phyloP scores from a whole-genome alignment of 1,140 invertebrate species.

The Trissolcus basalis region DNA sequence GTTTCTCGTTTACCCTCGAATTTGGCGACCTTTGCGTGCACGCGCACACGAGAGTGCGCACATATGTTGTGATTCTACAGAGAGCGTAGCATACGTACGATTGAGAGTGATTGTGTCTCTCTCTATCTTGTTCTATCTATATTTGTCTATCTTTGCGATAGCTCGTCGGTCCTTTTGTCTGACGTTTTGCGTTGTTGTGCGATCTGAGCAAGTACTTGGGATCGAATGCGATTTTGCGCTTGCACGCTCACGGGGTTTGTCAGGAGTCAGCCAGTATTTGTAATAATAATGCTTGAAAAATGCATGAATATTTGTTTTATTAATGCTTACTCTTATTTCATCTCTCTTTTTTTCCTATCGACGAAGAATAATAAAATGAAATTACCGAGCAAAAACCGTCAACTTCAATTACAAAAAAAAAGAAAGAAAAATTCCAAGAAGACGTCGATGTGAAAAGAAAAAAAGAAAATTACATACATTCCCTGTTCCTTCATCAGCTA shows the following conservation, averaged over 20 bases:
- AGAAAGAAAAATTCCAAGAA: slow-evolving; percentile 4
- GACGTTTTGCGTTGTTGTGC: slow-evolving; percentile 57
- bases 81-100: slow-evolving; percentile 54
- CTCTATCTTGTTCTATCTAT: slow-evolving; percentile 51
- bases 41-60: slow-evolving; percentile 34
- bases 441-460: slow-evolving; percentile 47
- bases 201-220: slow-evolving; percentile 61
- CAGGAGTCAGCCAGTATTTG: slow-evolving; percentile 83
- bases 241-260: slow-evolving; percentile 76
- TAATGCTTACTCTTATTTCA: slow-evolving; percentile 84
- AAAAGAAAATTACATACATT: slow-evolving; percentile 5
- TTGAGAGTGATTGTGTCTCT: slow-evolving; percentile 59
- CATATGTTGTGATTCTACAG: slow-evolving; percentile 55
- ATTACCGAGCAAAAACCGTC: slow-evolving; percentile 17
- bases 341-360: slow-evolving; percentile 65
- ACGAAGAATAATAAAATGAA: slow-evolving; percentile 30
- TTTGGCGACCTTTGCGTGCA: slow-evolving; percentile 2
- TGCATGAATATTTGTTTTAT: slow-evolving; percentile 91
- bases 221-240: slow-evolving; percentile 75
- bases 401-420: slow-evolving; percentile 9
- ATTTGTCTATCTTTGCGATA: slow-evolving; percentile 54
- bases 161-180: slow-evolving; percentile 58
- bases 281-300: slow-evolving; percentile 91
- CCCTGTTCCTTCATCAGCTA: slow-evolving; percentile 59
- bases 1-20: not conserved